These are phyloP conservation scores for Halichondria panicea DNA, from an alignment of 37 sponge, comb jelly and placozoan species.

Conservation along the genomic window DNA sequence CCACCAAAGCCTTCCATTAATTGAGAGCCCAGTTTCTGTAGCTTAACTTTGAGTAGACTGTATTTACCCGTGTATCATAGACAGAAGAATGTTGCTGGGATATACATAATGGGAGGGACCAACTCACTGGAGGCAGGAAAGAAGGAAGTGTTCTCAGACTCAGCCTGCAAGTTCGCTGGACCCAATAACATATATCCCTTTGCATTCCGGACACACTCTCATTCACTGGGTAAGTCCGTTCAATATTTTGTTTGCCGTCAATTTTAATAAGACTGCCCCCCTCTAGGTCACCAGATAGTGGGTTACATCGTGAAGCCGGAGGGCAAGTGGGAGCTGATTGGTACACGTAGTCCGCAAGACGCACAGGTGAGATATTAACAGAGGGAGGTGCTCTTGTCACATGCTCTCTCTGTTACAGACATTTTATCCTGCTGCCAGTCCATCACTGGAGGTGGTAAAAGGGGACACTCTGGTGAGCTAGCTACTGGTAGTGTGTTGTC, in stretches of 20 bases:
- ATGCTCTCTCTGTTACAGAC: slow-evolving; percentile 16
- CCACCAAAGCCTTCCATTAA: too few species aligned
- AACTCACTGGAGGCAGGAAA: not conserved
- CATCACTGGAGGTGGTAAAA: slow-evolving; percentile 7
- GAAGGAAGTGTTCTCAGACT: slow-evolving; percentile 3
- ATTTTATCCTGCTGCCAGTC: slow-evolving; percentile 49
- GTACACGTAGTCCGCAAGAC: slow-evolving; percentile 76
- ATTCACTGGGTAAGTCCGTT: slow-evolving; percentile 65
- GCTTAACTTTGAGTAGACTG: too few species aligned
- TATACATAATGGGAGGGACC: slow-evolving; percentile 35
- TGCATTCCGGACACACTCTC: slow-evolving; percentile 92
- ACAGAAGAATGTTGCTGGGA: slow-evolving; percentile 37
- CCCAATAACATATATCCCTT: slow-evolving; percentile 71
- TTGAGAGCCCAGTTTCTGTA: too few species aligned
- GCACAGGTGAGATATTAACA: slow-evolving; percentile 59
- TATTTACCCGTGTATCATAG: not conserved
- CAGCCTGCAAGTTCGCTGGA: slow-evolving; percentile 48
- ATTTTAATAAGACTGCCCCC: not conserved
- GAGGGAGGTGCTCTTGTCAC: not conserved
- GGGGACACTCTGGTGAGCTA: slow-evolving; percentile 51
- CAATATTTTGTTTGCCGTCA: not conserved
- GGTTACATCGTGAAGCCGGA: slow-evolving; percentile 49
- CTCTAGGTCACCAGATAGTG: slow-evolving; percentile 50
- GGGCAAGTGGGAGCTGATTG: slow-evolving; percentile 62
- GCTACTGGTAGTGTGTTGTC: too few species aligned